These are phyloP conservation scores for Ormyrus rosae DNA, from an alignment of 2,888 invertebrate species.

Conservation along the genomic window DNA sequence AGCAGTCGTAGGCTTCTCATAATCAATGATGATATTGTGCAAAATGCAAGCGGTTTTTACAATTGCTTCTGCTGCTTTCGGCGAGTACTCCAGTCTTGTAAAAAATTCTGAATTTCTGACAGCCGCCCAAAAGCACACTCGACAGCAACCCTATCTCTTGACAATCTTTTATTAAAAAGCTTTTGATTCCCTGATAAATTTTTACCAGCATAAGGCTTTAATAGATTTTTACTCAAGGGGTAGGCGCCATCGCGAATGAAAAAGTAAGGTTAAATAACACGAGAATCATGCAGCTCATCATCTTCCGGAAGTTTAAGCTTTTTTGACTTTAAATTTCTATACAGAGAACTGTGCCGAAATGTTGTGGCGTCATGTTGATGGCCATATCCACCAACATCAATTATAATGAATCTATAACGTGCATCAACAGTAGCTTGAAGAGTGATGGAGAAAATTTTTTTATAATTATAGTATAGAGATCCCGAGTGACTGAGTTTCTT, in stretches of 20 bases:
- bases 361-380: conserved; percentile 29
- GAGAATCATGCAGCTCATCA: not conserved
- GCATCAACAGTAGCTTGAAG: not conserved
- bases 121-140: no score
- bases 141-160: no score
- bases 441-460: not conserved
- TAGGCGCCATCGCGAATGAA: not conserved
- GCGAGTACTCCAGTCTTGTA: not conserved
- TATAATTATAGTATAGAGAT: conserved; percentile 30
- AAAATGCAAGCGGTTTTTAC: no score
- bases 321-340: not conserved
- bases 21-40: not conserved
- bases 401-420: not conserved
- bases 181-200: not conserved
- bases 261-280: not conserved
- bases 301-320: not conserved
- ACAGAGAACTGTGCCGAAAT: conserved; percentile 22
- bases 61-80: not conserved
- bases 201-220: not conserved
- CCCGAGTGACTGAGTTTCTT: conserved; percentile 16
- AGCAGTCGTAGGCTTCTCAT: not conserved
- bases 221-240: no score
- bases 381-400: conserved; percentile 51
- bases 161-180: not conserved
- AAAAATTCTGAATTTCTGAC: not conserved